Conservation (phyloP, 2,113 vertebrate genomes). For the Poecile atricapillus region DNA sequence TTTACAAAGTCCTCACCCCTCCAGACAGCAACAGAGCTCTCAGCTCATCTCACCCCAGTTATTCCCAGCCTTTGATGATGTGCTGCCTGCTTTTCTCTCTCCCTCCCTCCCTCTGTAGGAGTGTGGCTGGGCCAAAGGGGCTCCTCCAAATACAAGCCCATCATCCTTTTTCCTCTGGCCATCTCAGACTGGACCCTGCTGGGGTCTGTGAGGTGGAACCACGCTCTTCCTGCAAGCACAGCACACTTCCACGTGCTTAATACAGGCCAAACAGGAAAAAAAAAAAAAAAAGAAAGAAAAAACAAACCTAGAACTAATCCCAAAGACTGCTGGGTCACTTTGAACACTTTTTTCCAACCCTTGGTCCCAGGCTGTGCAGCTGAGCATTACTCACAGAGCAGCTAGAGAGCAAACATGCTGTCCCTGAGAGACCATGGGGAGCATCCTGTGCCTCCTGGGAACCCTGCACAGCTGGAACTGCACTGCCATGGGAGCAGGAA, state of each 20-base stretch:
- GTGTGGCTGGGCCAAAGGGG: background rate
- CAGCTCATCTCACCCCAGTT: background rate
- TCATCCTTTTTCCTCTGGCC: background rate
- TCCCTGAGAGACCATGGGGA: background rate
- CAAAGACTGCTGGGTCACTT: background rate
- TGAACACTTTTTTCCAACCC: background rate
- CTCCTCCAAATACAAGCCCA: background rate
- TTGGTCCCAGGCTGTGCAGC: background rate
- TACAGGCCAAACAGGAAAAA: background rate
- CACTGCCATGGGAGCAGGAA: background rate
- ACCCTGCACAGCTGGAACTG: background rate
- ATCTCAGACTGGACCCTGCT: rapidly evolving
- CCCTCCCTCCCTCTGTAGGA: background rate
- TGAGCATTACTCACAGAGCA: background rate
- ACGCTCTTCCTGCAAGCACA: background rate
- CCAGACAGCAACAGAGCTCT: background rate
- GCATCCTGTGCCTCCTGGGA: background rate
- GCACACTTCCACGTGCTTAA: rapidly evolving
- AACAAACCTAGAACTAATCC: background rate
- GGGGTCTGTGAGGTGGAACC: background rate
- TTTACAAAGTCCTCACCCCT: background rate
- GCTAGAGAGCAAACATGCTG: background rate
- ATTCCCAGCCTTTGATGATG: background rate
- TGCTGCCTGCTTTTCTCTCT: background rate
- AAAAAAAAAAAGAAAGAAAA: background rate